A percentile compares a stretch with the other conserved stretches of the same genome.
These are phyloP conservation scores for Scolopax rusticola DNA, from an alignment of 2,797 vertebrate species.

Conservation along the genomic window DNA sequence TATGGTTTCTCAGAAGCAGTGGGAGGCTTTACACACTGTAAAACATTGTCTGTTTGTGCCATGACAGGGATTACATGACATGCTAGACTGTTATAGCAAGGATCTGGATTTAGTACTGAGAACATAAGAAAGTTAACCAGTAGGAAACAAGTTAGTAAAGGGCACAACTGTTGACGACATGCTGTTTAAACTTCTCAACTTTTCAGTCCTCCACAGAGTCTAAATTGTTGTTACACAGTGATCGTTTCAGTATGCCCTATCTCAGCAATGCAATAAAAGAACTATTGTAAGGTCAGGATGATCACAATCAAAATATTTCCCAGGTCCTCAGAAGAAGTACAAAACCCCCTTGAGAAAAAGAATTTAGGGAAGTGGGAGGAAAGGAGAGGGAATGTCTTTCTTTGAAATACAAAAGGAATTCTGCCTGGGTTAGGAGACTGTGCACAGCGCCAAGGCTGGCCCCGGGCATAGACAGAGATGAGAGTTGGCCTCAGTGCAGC, in stretches of 20 bases:
- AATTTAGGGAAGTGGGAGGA: not conserved
- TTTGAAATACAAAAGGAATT: not conserved
- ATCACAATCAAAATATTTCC: not conserved
- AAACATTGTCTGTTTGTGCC: not conserved
- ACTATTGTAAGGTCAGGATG: not conserved
- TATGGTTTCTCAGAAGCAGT: not conserved
- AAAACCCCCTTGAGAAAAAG: not conserved
- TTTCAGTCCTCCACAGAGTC: not conserved
- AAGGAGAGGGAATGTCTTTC: not conserved
- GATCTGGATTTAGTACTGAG: not conserved
- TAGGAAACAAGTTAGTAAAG: not conserved
- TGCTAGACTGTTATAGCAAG: fast-evolving
- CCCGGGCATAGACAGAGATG: not conserved
- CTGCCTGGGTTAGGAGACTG: not conserved
- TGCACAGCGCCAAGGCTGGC: not conserved
- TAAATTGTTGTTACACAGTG: not conserved
- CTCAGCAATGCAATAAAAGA: not conserved
- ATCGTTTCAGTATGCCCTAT: not conserved
- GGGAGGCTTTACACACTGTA: not conserved
- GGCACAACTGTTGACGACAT: not conserved
- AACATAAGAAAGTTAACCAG: not conserved
- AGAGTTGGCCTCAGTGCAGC: not conserved
- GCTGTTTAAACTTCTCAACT: not conserved
- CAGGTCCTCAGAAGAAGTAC: not conserved
- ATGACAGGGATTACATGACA: not conserved